Percentiles rank a stretch among this genome's conserved stretches.
These are phyloP conservation scores for Passer montanus DNA, from an alignment of 2,113 vertebrate genomes.

Conservation along the genomic window DNA sequence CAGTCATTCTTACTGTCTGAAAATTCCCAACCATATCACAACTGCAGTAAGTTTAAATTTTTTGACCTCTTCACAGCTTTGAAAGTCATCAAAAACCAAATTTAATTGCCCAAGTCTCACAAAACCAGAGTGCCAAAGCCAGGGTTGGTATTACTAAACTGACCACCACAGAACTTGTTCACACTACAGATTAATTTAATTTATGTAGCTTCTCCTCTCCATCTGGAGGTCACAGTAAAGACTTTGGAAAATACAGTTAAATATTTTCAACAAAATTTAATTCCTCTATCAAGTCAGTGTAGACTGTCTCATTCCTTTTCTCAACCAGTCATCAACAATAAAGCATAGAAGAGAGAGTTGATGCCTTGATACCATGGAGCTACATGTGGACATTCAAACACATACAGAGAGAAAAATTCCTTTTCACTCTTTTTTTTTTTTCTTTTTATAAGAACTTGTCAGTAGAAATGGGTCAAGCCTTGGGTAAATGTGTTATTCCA, in stretches of 20 bases:
- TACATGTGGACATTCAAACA: background rate
- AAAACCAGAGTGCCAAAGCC: background rate
- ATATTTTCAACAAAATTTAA: background rate
- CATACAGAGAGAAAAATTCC: background rate
- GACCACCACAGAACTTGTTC: background rate
- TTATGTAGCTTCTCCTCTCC: background rate
- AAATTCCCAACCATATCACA: background rate
- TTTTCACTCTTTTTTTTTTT: background rate
- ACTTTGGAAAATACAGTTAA: background rate
- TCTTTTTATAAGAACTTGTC: background rate
- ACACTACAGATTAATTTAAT: background rate
- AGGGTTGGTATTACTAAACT: background rate
- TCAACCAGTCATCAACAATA: background rate
- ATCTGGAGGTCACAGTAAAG: background rate
- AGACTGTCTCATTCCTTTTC: background rate
- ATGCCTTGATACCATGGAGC: background rate
- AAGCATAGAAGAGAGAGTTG: background rate
- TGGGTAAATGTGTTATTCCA: background rate
- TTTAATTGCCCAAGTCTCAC: background rate
- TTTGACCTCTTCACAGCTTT: background rate
- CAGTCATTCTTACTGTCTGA: background rate
- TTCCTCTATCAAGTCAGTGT: background rate
- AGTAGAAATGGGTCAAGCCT: background rate
- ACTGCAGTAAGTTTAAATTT: background rate
- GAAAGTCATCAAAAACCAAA: background rate